A percentile compares a stretch with the other conserved stretches of the same genome.
phyloP scores from a whole-genome alignment of 1,140 invertebrate genomes.

The Thrips palmi region DNA sequence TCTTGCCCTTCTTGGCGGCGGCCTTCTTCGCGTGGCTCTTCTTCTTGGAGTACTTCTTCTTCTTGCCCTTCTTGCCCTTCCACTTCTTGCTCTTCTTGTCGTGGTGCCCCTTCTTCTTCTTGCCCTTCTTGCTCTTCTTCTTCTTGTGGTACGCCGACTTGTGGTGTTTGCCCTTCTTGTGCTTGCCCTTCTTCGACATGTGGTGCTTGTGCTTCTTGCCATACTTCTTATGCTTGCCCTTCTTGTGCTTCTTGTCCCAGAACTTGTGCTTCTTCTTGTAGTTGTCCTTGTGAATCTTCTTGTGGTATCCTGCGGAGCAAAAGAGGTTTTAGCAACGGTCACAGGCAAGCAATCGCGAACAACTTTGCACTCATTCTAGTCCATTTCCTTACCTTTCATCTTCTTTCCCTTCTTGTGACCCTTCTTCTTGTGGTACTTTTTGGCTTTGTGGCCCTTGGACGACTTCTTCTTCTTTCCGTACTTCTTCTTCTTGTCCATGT shows the following conservation, averaged over 20 bases:
- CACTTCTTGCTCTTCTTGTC: conserved; percentile 57
- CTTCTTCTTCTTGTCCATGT: conserved; percentile 47
- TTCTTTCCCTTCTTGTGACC: conserved; percentile 60
- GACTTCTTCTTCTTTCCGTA: conserved; percentile 50
- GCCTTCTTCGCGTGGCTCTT: conserved; percentile 45
- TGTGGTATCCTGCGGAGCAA: conserved; percentile 62
- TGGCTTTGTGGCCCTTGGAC: conserved; percentile 53
- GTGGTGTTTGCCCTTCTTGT: conserved; percentile 49
- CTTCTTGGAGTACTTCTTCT: conserved; percentile 43
- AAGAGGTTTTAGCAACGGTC: no score
- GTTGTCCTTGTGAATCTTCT: conserved; percentile 63
- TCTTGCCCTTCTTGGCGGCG: conserved; percentile 37
- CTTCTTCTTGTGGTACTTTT: conserved; percentile 36
- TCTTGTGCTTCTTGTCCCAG: conserved; percentile 62
- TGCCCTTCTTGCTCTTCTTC: conserved; percentile 51
- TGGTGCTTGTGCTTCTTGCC: conserved; percentile 48
- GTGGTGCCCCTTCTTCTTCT: conserved; percentile 52
- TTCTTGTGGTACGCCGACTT: conserved; percentile 49
- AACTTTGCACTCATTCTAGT: no score
- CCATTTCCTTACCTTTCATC: no score
- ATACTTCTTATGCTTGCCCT: conserved; percentile 51
- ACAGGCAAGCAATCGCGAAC: no score
- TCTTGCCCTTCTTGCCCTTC: conserved; percentile 46
- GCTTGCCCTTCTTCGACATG: conserved; percentile 42
- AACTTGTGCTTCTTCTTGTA: conserved; percentile 69